Base-by-base conservation (phyloP, 2,888 invertebrate genomes). In the Drosophila bunnanda region DNA sequence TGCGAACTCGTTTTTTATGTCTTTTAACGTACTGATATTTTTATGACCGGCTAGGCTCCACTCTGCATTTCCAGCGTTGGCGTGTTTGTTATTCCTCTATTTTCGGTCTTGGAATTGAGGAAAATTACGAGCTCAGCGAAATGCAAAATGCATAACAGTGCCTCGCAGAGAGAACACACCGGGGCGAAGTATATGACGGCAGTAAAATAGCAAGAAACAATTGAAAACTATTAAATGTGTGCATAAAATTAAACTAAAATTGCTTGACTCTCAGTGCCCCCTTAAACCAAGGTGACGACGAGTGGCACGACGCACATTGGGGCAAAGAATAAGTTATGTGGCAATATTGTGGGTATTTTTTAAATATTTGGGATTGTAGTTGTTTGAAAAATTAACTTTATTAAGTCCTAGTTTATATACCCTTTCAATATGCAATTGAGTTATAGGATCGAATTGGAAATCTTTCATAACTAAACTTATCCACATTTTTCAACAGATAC, bases 201-300 rank as follows among this genome's bases (percentile, higher is more conserved):
- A 17, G 28, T 28, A 20, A 48, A 56, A 34, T 39, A 68, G 57
- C 41, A 60, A 39, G 60, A 69, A 68, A 69, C 69, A 84, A 82
- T 77, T 84, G 82, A 74, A 75, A 78, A 30, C 84, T 75, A 87
- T 86, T 83, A 76, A 75, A 64, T 60, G 34, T 69, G 32, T 55
- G 34, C 64, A 44, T 41, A 56, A 68, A 71, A 71, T 62, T 71
- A 52, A 71, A 56, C 71, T 28, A 56, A 62, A 71, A 69, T 69
- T 59, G 70, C 68, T 50, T 41, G 48, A 62, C 60, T 71, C 55
- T 28, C 54, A 41, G 30, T 60, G 70, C 72, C 73, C 73, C 38
- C 38, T 64, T 72, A 56, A 72, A 57, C 73, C 57, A 41, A 52
- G 48, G 48, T 39, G 61, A 61, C 48, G 72, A 54, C 48, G 72